These are phyloP conservation scores for Dicycla oo DNA, from an alignment of 2,888 invertebrate species.

Conservation along the genomic window DNA sequence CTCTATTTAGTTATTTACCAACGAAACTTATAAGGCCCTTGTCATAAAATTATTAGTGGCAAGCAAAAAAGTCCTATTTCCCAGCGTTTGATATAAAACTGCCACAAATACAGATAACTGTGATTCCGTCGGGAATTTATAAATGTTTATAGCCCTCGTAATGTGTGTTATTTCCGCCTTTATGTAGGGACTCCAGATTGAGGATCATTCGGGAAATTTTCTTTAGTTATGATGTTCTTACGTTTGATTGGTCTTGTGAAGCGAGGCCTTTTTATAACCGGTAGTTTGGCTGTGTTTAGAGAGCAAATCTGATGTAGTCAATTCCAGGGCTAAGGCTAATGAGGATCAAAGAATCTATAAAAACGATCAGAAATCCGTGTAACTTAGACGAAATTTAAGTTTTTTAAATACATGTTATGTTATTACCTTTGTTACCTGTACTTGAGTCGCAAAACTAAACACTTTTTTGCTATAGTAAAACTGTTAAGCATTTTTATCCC, in stretches of 20 bases:
- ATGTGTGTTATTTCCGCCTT: constrained; percentile 61
- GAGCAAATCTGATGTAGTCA: not conserved
- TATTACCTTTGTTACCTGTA: not conserved
- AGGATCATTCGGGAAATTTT: constrained; percentile 9
- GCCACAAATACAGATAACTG: constrained; percentile 52
- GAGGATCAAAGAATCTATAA: not conserved
- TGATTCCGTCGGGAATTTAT: constrained; percentile 61
- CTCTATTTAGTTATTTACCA: constrained; percentile 5
- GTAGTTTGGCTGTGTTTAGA: not conserved
- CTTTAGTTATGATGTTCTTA: constrained; percentile 23
- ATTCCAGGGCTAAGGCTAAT: not conserved
- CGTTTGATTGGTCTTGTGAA: constrained; percentile 26
- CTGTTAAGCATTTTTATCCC: constrained; percentile 5
- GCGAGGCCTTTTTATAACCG: not conserved
- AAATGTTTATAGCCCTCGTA: constrained; percentile 67
- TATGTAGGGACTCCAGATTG: constrained; percentile 33
- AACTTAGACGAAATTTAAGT: no score
- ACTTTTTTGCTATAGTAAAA: not conserved
- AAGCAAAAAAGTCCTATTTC: constrained; percentile 1
- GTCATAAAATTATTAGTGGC: constrained; percentile 12
- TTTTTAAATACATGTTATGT: no score
- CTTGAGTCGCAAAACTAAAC: not conserved
- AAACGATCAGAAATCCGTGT: not conserved
- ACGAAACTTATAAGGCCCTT: not conserved
- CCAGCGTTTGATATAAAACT: constrained; percentile 48